Base-by-base conservation (phyloP, 2,888 invertebrate species). In the Sminthurides aquaticus region DNA sequence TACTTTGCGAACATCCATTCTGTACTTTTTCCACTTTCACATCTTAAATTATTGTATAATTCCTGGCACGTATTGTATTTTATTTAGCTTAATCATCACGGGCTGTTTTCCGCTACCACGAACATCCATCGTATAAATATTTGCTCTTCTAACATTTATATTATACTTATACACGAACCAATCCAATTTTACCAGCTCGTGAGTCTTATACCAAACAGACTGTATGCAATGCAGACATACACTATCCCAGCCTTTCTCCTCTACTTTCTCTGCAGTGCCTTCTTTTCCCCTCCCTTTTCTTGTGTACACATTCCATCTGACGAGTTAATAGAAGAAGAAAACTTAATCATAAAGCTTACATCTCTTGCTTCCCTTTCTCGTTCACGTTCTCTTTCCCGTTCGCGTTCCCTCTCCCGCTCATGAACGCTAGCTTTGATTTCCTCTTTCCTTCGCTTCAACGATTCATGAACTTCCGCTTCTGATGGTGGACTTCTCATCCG, bases 401-500 rank as follows among this genome's bases (percentile, higher is more conserved):
- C 62, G 3, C 62, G 48, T 20, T 62, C 62, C 26, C 62, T 34
- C 49, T 62, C 66, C 11, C 66, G 66, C 57, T 71, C 52, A 69
- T 71, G 72, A 62, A 66, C 62, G 26, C 57, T 57, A 20, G 67
- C 66, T 67, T 73, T 73, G 66, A 71, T 71, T 67, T 73, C 73
- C 65, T 73, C 73, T 57, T 73, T 73, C 57, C 73, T 66, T 48
- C 73, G 62, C 65, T 73, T 73, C 66, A 70, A 59, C 58, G 73
- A 69, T 52, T 73, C 73, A 65, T 71, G 73, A 48, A 65, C 69
- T 65, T 73, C 73, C 59, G 70, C 60, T 60, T 73, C 73, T 3
- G 71, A 71, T 49, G 70, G 73, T 62, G 73, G 73, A 67, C 69
- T 69, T 67, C 73, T 65, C 67, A 73, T 73, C 66, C 73, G 57